These are phyloP conservation scores for Cyanoderma ruficeps DNA, from an alignment of 2,113 vertebrate species.

Conservation along the genomic window DNA sequence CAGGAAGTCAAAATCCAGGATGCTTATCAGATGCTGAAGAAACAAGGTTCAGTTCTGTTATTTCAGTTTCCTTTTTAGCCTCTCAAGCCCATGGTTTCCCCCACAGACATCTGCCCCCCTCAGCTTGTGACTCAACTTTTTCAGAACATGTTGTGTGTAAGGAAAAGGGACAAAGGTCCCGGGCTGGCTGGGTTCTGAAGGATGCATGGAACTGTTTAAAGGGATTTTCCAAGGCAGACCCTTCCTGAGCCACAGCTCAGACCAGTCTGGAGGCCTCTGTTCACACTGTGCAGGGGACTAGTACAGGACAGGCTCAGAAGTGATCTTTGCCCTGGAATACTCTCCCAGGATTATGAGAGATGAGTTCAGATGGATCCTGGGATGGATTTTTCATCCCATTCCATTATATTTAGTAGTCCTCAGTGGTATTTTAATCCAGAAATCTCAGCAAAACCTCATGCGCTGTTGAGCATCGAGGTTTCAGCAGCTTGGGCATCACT, in stretches of 20 bases:
- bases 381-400: neutral
- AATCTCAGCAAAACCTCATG: neutral
- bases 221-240: neutral
- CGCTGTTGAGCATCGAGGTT: neutral
- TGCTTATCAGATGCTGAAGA: constrained; percentile 92
- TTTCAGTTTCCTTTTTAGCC: constrained; percentile 39
- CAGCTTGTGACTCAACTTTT: neutral
- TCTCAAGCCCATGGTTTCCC: neutral
- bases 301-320: neutral
- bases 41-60: constrained; percentile 82
- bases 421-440: neutral
- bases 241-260: neutral
- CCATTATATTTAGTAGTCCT: neutral
- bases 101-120: neutral
- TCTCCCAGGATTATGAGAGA: neutral
- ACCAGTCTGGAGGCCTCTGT: neutral
- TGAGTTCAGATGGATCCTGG: neutral
- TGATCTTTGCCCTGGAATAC: neutral
- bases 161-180: neutral
- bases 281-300: neutral
- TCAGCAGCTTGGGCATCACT: neutral
- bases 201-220: neutral
- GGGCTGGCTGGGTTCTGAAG: neutral
- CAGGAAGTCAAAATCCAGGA: constrained; percentile 89
- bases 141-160: neutral